These are phyloP conservation scores for Papilio polytes DNA, from an alignment of 1,140 invertebrate species.

Conservation along the genomic window DNA sequence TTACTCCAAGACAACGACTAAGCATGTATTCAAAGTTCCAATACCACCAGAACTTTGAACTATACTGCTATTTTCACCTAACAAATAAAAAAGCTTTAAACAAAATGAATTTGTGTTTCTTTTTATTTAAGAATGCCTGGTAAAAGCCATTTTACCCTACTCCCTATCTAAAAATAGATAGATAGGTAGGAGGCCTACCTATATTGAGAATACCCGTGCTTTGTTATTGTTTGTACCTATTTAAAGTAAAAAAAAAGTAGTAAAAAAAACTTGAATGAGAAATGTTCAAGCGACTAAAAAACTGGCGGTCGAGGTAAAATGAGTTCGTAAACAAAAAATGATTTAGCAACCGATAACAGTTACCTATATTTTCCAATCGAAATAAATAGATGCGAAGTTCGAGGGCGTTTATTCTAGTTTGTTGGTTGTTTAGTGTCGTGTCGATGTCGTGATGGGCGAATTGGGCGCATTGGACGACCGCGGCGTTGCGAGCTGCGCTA, in stretches of 20 bases:
- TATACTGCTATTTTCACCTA: too few relatives aligned
- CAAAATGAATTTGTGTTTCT: too few relatives aligned
- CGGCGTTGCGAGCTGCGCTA: not conserved
- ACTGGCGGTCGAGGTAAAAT: constrained; percentile 21
- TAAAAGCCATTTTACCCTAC: not conserved
- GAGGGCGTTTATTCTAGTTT: constrained; percentile 20
- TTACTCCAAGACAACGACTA: not conserved
- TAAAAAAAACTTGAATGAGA: not conserved
- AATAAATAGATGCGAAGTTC: not conserved
- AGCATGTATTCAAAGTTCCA: not conserved
- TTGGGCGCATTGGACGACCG: not conserved
- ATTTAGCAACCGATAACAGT: constrained; percentile 38
- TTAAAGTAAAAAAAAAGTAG: not conserved
- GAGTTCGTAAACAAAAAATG: constrained; percentile 41
- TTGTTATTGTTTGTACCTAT: not conserved
- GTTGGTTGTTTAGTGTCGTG: not conserved
- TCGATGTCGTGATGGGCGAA: not conserved
- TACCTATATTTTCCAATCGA: constrained; percentile 23
- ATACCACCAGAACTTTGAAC: not conserved
- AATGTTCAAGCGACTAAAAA: not conserved
- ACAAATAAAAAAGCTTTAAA: too few relatives aligned
- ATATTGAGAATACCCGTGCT: not conserved
- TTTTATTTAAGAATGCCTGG: too few relatives aligned
- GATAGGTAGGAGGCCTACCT: too few relatives aligned
- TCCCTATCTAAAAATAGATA: too few relatives aligned